These are phyloP conservation scores for Psilopsiagon aymara DNA, from an alignment of 2,113 vertebrate species.

Conservation along the genomic window DNA sequence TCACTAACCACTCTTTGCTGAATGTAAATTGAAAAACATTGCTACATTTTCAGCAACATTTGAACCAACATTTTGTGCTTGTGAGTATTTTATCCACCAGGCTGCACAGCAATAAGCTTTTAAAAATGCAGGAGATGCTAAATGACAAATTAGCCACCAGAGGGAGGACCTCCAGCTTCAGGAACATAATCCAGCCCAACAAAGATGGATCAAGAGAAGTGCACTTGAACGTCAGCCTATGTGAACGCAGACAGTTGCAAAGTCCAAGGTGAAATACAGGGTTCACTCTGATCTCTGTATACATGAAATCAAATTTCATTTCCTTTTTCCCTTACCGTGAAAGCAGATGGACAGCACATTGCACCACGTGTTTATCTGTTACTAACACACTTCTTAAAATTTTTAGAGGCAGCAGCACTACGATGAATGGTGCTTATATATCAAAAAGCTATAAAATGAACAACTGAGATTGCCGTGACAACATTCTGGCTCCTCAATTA, in stretches of 20 bases:
- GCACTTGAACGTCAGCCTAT: neutral
- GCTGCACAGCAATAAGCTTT: neutral
- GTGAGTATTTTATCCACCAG: neutral
- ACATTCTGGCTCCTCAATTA: neutral
- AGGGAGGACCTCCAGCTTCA: neutral
- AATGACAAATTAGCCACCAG: neutral
- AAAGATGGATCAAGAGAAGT: neutral
- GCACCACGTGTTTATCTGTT: accelerated
- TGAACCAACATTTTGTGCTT: neutral
- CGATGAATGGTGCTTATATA: neutral
- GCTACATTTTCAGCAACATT: neutral
- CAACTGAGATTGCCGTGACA: neutral
- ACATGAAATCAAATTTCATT: neutral
- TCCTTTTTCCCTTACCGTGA: neutral
- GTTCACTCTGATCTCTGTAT: neutral
- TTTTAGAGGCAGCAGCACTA: neutral
- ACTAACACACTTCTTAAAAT: neutral
- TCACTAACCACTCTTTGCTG: neutral
- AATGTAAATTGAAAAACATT: neutral
- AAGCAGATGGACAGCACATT: neutral
- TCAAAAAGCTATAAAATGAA: neutral
- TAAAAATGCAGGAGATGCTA: neutral
- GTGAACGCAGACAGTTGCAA: neutral
- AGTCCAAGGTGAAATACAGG: neutral
- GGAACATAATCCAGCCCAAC: neutral